phyloP scores from a whole-genome alignment of 2,797 vertebrate species.

The Pygocentrus nattereri region DNA sequence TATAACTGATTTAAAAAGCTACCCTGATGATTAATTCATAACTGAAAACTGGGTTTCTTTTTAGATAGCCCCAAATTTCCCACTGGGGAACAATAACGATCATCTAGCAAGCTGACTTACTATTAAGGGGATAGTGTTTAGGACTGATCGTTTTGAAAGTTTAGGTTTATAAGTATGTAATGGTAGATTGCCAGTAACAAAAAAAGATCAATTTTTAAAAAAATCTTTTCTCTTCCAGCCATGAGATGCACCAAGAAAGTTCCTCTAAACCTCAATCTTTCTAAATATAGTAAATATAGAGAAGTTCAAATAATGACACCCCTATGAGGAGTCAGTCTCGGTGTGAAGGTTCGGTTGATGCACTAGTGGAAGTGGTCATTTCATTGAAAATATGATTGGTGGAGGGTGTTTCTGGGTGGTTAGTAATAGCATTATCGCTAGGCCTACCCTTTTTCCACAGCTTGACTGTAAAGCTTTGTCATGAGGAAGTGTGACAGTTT shows the following conservation, averaged over 20 bases:
- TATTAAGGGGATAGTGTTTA: neutral
- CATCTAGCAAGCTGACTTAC: neutral
- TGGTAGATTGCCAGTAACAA: neutral
- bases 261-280: neutral
- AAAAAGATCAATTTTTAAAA: neutral
- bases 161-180: neutral
- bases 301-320: neutral
- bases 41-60: neutral
- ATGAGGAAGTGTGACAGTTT: conserved; percentile 49
- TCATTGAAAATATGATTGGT: neutral
- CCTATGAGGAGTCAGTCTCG: neutral
- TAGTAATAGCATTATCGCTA: neutral
- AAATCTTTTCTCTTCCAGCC: neutral
- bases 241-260: neutral
- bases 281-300: too few relatives aligned
- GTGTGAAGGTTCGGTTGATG: neutral
- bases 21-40: neutral
- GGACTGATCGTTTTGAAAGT: neutral
- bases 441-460: conserved; percentile 6
- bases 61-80: too few relatives aligned
- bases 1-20: neutral
- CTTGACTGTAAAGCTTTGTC: neutral
- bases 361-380: neutral
- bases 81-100: neutral
- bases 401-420: neutral